These are phyloP conservation scores for Brachionus plicatilis DNA, from an alignment of 1,140 invertebrate genomes.

Conservation along the genomic window DNA sequence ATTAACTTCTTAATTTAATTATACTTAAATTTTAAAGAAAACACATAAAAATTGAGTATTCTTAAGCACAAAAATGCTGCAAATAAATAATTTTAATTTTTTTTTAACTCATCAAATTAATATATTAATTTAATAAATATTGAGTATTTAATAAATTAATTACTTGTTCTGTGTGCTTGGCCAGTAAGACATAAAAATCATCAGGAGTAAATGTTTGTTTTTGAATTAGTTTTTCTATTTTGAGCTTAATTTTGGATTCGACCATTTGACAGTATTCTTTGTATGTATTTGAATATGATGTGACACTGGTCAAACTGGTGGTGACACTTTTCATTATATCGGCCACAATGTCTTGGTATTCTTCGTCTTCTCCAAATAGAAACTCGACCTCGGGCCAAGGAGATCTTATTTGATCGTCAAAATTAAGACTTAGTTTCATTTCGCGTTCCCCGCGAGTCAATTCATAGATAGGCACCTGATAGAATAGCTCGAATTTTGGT, in stretches of 20 bases:
- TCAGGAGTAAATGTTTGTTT: conserved; percentile 51
- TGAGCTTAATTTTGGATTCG: conserved; percentile 46
- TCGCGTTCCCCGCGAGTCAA: conserved; percentile 42
- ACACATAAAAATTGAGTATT: no score
- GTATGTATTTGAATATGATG: conserved; percentile 49
- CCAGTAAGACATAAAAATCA: conserved; percentile 51
- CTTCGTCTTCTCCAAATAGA: conserved; percentile 50
- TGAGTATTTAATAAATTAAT: no score
- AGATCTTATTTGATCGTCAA: conserved; percentile 49
- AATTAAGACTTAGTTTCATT: conserved; percentile 44
- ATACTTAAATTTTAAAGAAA: no score
- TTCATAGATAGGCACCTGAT: conserved; percentile 49
- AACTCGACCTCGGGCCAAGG: conserved; percentile 51
- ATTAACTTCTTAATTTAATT: no score
- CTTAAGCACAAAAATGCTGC: no score
- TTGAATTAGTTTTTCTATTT: conserved; percentile 49
- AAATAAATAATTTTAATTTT: no score
- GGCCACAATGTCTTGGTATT: conserved; percentile 47
- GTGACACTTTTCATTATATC: conserved; percentile 47
- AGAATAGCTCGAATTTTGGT: conserved; percentile 50
- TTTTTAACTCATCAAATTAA: no score
- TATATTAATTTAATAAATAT: neutral
- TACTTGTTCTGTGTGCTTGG: conserved; percentile 51
- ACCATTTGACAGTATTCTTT: conserved; percentile 54
- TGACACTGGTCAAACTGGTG: conserved; percentile 47